phyloP scores from a whole-genome alignment of 2,113 vertebrate species.

The Grammomys surdaster region DNA sequence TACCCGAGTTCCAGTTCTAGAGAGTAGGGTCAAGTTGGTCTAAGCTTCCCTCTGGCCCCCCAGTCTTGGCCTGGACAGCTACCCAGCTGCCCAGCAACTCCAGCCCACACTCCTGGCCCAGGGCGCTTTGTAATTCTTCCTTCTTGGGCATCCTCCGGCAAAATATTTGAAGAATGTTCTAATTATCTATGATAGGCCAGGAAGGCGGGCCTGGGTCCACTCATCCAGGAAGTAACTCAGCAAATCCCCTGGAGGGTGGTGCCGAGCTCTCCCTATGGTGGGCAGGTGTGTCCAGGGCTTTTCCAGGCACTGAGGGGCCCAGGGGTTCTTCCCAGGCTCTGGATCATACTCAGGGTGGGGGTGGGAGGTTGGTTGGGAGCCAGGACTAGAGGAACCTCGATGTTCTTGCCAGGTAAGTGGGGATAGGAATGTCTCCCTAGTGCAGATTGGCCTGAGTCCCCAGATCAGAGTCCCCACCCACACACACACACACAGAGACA shows the following conservation, averaged over 20 bases:
- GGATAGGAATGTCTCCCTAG: not conserved
- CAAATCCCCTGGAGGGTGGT: slow-evolving; percentile 28
- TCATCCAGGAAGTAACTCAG: slow-evolving; percentile 71
- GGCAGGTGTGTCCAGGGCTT: not conserved
- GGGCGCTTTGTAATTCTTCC: slow-evolving; percentile 63
- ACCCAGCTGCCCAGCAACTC: not conserved
- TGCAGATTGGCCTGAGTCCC: not conserved
- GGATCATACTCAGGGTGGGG: fast-evolving
- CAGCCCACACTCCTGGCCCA: slow-evolving; percentile 55
- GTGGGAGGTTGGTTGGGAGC: not conserved
- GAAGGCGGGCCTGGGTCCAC: slow-evolving; percentile 73
- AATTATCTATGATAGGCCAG: slow-evolving; percentile 73
- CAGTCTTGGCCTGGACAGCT: not conserved
- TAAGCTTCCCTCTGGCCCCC: not conserved
- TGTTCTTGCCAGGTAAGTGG: not conserved
- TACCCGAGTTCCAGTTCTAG: not conserved
- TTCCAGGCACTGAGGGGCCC: not conserved
- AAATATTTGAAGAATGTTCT: slow-evolving; percentile 82
- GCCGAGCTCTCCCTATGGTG: not conserved
- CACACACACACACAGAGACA: not conserved
- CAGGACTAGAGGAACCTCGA: not conserved
- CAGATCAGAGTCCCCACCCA: not conserved
- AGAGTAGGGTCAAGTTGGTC: not conserved
- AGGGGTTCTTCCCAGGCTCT: not conserved
- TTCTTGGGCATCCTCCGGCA: slow-evolving; percentile 69